A percentile compares a stretch with the other conserved stretches of the same genome.
These are phyloP conservation scores for Choloepus hoffmanni DNA, from an alignment of 2,113 vertebrate genomes.

Conservation along the genomic window DNA sequence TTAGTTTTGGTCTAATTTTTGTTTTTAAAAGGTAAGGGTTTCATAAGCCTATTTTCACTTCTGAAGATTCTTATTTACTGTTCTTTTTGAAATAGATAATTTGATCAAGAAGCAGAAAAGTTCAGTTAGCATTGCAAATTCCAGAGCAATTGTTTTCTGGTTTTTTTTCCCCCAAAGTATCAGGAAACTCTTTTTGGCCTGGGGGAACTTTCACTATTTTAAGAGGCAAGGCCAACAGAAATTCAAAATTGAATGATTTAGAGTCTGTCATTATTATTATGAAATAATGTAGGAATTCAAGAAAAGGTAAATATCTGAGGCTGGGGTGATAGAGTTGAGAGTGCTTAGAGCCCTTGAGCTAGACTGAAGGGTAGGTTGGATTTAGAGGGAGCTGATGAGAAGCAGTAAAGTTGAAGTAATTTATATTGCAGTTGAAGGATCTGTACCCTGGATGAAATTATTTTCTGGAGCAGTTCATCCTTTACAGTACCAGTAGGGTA, in stretches of 20 bases:
- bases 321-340: neutral
- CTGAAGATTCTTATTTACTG: neutral
- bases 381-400: neutral
- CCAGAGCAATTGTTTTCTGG: neutral
- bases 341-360: neutral
- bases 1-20: neutral
- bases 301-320: neutral
- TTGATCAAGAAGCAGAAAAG: neutral
- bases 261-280: neutral
- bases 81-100: neutral
- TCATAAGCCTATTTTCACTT: neutral
- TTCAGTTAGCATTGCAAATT: neutral
- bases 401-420: neutral
- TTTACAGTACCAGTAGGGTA: neutral
- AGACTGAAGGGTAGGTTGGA: neutral
- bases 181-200: neutral
- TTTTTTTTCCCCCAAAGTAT: neutral
- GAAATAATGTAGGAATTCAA: neutral
- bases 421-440: no score
- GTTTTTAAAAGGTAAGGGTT: neutral
- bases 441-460: neutral
- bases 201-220: neutral
- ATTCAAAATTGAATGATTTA: neutral
- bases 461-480: neutral
- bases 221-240: neutral